Evolutionary conservation across 2,797 vertebrate species (phyloP).

Genomic region (Decapterus maruadsi): DNA sequence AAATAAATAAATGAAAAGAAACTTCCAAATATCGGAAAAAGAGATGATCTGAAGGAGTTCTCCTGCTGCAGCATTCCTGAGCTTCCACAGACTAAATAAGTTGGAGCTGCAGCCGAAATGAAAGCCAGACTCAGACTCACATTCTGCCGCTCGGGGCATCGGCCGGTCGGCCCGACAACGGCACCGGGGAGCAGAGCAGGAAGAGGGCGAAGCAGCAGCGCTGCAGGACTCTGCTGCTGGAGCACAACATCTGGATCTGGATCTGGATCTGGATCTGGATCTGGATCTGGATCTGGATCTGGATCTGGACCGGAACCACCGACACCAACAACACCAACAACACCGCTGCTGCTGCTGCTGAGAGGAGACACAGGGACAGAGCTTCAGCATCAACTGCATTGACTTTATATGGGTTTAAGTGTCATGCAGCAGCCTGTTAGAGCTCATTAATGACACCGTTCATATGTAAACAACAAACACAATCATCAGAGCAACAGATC

Average conservation of each 20-base stretch:
- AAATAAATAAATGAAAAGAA: slow-evolving; percentile 36
- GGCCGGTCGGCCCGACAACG: slow-evolving; percentile 89
- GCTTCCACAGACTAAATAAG: background rate
- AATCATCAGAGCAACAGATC: too few species aligned
- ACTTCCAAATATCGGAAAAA: slow-evolving; percentile 14
- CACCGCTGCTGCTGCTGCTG: slow-evolving; percentile 61
- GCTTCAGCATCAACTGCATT: too few species aligned
- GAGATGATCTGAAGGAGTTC: background rate
- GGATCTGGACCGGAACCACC: too few species aligned
- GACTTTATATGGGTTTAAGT: too few species aligned
- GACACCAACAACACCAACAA: slow-evolving; percentile 34
- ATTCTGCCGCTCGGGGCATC: slow-evolving; percentile 91
- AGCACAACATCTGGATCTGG: slow-evolving; percentile 84
- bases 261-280: slow-evolving; percentile 41
- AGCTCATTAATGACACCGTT: too few species aligned
- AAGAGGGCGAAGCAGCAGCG: slow-evolving; percentile 92
- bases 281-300: background rate
- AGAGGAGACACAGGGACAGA: slow-evolving; percentile 21
- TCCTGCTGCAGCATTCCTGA: background rate
- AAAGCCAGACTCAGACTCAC: slow-evolving; percentile 87
- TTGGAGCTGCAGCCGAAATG: background rate
- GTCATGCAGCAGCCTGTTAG: too few species aligned
- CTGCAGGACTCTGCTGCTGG: slow-evolving; percentile 87
- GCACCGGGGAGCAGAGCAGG: slow-evolving; percentile 92
- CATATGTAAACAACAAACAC: too few species aligned